Conservation (phyloP, 2,113 vertebrate species). For the Poicephalus gulielmi region DNA sequence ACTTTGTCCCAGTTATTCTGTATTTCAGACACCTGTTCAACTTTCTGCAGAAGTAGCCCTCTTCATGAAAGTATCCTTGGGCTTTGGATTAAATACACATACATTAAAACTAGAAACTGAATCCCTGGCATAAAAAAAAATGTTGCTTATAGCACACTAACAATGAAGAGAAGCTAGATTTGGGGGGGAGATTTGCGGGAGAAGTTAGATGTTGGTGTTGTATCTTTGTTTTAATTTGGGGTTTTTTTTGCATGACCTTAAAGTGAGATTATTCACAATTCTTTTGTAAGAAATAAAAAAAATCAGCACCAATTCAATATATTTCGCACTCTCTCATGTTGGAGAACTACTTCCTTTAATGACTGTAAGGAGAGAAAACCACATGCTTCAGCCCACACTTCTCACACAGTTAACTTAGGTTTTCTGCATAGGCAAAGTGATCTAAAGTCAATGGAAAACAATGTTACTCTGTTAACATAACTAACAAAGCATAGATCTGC, state of each 20-base stretch:
- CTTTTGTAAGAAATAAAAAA: neutral
- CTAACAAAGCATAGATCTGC: neutral
- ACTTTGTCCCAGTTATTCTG: neutral
- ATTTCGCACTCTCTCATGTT: neutral
- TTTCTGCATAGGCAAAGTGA: neutral
- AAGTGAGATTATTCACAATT: neutral
- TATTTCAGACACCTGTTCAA: neutral
- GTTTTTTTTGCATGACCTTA: conserved; percentile 7
- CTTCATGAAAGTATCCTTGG: neutral
- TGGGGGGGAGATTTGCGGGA: neutral
- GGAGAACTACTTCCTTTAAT: neutral
- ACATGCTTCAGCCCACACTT: conserved; percentile 6
- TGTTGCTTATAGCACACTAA: neutral
- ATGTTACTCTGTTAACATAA: neutral
- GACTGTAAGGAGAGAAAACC: neutral
- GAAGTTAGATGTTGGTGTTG: too few species aligned
- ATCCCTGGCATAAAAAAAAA: neutral
- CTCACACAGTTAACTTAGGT: neutral
- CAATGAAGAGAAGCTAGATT: neutral
- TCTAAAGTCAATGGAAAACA: neutral
- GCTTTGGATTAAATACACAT: neutral
- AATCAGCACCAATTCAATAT: neutral
- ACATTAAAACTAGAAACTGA: neutral
- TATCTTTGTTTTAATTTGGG: neutral
- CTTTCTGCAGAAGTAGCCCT: neutral